Evolutionary conservation across 2,888 invertebrate species (phyloP).

Genomic region (Junonia oenone): DNA sequence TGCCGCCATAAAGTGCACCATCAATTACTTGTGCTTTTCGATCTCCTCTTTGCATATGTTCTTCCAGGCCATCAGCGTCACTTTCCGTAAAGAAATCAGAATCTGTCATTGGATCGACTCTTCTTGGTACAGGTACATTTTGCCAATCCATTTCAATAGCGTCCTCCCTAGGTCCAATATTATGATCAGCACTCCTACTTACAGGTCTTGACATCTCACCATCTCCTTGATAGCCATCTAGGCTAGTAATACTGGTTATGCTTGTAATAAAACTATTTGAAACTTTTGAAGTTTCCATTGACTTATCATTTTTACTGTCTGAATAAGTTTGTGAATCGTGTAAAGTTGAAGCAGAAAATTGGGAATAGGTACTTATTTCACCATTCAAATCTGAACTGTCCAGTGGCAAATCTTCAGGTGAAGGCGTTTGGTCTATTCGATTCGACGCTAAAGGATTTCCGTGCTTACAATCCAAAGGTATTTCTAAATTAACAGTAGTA

Average conservation of each 20-base stretch:
- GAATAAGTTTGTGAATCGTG: slow-evolving; percentile 79
- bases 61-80: slow-evolving; percentile 91
- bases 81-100: slow-evolving; percentile 95
- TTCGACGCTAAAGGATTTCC: slow-evolving; percentile 54
- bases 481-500: slow-evolving; percentile 76
- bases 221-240: slow-evolving; percentile 96
- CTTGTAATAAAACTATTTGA: slow-evolving; percentile 90
- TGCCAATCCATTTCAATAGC: slow-evolving; percentile 78
- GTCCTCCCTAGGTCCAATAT: slow-evolving; percentile 77
- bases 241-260: slow-evolving; percentile 93
- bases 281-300: slow-evolving; percentile 81
- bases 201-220: slow-evolving; percentile 93
- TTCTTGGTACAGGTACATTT: slow-evolving; percentile 81
- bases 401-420: slow-evolving; percentile 90
- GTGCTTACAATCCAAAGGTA: slow-evolving; percentile 73
- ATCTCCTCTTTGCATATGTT: slow-evolving; percentile 84
- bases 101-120: slow-evolving; percentile 93
- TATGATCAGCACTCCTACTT: slow-evolving; percentile 89
- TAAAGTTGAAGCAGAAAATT: slow-evolving; percentile 68
- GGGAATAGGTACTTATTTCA: slow-evolving; percentile 77
- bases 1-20: slow-evolving; percentile 91
- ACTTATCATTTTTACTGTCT: slow-evolving; percentile 81
- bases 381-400: slow-evolving; percentile 85
- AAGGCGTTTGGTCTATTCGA: slow-evolving; percentile 88
- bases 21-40: slow-evolving; percentile 91